Base-by-base conservation (phyloP, 2,888 invertebrate genomes). In the Fabriciana adippe region DNA sequence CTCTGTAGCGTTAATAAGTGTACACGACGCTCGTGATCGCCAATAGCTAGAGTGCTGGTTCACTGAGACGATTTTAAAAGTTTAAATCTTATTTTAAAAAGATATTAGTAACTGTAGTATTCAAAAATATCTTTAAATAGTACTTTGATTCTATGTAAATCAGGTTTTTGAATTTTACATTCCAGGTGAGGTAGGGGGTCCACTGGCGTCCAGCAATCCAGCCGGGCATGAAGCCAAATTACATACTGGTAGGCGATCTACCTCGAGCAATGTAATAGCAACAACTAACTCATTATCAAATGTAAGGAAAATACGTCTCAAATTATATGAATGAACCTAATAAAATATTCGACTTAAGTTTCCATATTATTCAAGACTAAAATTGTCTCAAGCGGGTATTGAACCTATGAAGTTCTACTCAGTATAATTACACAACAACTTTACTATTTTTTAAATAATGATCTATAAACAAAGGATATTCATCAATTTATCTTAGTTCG, bases 1-100 rank as follows among this genome's bases (percentile, higher is more conserved):
- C 88, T 80, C 87, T 86, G 88, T 86, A 86, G 89, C 89, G 91
- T 92, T 92, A 91, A 91, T 91, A 92, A 90, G 90, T 84, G 90
- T 86, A 91, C 91, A 90, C 82, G 80, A 78, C 79, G 81, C 86
- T 92, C 92, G 92, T 90, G 91, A 91, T 86, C 88, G 91, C 90
- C 90, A 85, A 87, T 86, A 88, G 90, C 88, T 66, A 78, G 72
- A 55, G 71, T 68, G 56, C 64, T n/a, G 67, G 18, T 57, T 61
- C 35, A 53, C 50, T 63, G 26, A 56, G 56, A 50, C 59, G 62
- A 66, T 67, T 60, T 26, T 54, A 41, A 47, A 21, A 0, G 31
- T 31, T n/a, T 26, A n/a, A 35, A 31, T 55, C 6, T 13, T n/a
- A 31, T 15, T 31, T 14, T 31, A 8, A 55, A n/a, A 31, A 26